Base-by-base conservation (phyloP, 1,140 invertebrate genomes). In the Mya arenaria region DNA sequence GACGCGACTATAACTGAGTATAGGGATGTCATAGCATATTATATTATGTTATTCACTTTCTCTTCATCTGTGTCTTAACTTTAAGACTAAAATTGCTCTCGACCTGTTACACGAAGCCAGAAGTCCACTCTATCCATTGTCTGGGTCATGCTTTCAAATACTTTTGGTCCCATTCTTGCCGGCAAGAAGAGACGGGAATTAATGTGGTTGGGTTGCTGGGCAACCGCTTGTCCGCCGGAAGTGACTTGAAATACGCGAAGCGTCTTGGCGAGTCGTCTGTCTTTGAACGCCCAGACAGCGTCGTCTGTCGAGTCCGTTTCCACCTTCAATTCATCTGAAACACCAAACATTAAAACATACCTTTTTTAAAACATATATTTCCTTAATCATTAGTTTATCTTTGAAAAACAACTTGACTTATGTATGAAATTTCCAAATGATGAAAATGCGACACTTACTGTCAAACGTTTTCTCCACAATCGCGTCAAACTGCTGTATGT, bases 401-500 rank as follows among this genome's bases (percentile, higher is more conserved):
- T n/a, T n/a, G n/a, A n/a, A n/a, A n/a, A n/a, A n/a, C n/a, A n/a
- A n/a, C n/a, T n/a, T n/a, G n/a, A n/a, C n/a, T n/a, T n/a, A n/a
- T n/a, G n/a, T n/a, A n/a, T n/a, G n/a, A n/a, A n/a, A n/a, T n/a
- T n/a, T n/a, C n/a, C n/a, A n/a, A n/a, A n/a, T n/a, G n/a, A n/a
- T n/a, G n/a, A n/a, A n/a, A n/a, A n/a, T n/a, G n/a, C n/a, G n/a
- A n/a, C n/a, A n/a, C n/a, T n/a, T n/a, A n/a, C n/a, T n/a, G n/a
- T n/a, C n/a, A n/a, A n/a, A n/a, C n/a, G n/a, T n/a, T n/a, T n/a
- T n/a, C n/a, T n/a, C 32, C 3, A 82, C 79, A 15, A 25, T 66
- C 4, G 60, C 69, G 48, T 82, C 79, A 73, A 41, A 82, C 41
- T 82, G 79, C 34, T 82, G 79, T 23, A 82, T 82, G 28, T 74